phyloP scores from a whole-genome alignment of 2,113 vertebrate genomes.

The Amazona guildingii region DNA sequence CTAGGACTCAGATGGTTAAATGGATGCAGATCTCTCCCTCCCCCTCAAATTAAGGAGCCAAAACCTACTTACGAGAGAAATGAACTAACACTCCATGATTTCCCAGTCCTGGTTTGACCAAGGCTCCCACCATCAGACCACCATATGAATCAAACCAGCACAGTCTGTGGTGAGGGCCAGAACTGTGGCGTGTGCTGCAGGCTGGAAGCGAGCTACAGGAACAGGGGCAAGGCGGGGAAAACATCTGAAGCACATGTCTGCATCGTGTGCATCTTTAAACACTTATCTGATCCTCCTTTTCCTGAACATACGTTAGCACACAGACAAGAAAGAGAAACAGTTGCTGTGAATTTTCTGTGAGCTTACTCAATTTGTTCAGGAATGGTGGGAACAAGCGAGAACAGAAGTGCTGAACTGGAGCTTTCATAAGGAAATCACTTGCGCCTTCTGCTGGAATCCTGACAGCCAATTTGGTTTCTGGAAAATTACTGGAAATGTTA shows the following conservation, averaged over 20 bases:
- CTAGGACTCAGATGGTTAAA: not conserved
- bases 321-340: constrained; percentile 7
- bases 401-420: not conserved
- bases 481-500: constrained; percentile 24
- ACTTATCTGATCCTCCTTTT: not conserved
- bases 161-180: not conserved
- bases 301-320: not conserved
- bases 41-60: not conserved
- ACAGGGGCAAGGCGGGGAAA: not conserved
- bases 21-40: not conserved
- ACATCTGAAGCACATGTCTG: constrained; percentile 24
- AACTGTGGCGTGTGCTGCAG: not conserved
- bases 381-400: constrained; percentile 9
- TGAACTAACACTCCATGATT: not conserved
- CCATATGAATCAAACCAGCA: not conserved
- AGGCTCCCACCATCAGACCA: not conserved
- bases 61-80: not conserved
- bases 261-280: not conserved
- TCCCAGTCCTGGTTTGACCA: not conserved
- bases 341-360: constrained; percentile 14
- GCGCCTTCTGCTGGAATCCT: constrained; percentile 12
- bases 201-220: not conserved
- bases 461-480: not conserved
- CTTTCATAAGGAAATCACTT: not conserved
- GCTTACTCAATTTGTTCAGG: not conserved